Base-by-base conservation (phyloP, 2,888 invertebrate species). In the Leucophora obtusa region DNA sequence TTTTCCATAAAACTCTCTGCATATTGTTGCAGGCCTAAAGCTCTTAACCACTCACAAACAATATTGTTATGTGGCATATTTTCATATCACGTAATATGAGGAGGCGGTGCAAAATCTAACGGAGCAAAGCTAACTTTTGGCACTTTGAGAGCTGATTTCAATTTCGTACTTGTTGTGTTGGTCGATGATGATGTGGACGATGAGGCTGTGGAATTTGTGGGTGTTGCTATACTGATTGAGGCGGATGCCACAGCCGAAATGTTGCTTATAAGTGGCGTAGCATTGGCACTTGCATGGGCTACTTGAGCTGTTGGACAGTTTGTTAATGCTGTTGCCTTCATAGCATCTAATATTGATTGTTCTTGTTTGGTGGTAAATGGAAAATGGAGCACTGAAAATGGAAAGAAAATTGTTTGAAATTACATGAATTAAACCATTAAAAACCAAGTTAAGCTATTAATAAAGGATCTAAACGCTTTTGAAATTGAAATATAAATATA, bases 1-100 rank as follows among this genome's bases (percentile, higher is more conserved):
- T 98, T 98, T 92, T 98, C 98, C 89, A 97, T 93, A 91, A 98
- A 98, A 88, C 96, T 95, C 90, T 97, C 96, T 84, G 96, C 94
- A 91, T 98, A 97, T 89, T 96, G 96, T 86, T 94, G 95, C 88
- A 98, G 92, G 88, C 95, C 95, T 87, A 98, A 93, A 86, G 97
- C 96, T 88, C 95, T 94, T 89, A 98, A 93, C 97, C 97, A 96
- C 93, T 96, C 96, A 89, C 95, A 94, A 87, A 97, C 97, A 91
- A 97, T 97, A 92, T 96, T 96, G 84, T 87, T 89, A 83, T 89
- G 87, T 83, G 87, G 86, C 88, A 89, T 88, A 72, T 87, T 87
- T 84, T 85, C 86, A 86, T 87, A 87, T 89, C 88, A 87, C 86
- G 86, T 86, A 80, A 85, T 72, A 50, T 79, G 62, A 54, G 80